A percentile compares a stretch with the other conserved stretches of the same genome.
These are phyloP conservation scores for Schizopygopsis pylzovi DNA, from an alignment of 2,797 vertebrate species.

Conservation along the genomic window DNA sequence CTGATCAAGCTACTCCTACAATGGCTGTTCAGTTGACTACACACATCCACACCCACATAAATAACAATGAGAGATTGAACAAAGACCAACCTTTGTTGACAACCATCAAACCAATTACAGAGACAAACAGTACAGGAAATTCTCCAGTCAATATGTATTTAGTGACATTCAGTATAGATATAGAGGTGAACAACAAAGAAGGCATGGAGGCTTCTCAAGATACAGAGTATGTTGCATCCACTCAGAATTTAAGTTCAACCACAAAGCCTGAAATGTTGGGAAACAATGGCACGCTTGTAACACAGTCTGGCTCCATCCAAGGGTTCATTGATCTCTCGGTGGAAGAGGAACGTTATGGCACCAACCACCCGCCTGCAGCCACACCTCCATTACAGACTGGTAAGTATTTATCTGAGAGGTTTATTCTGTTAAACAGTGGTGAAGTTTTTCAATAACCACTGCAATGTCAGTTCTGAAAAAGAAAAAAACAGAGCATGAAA, in stretches of 20 bases:
- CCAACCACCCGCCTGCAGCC: neutral
- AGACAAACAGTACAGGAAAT: neutral
- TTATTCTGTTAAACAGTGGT: neutral
- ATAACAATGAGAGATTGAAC: slow-evolving; percentile 31
- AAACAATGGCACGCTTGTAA: slow-evolving; percentile 13
- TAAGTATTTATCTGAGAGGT: neutral
- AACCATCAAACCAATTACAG: slow-evolving; percentile 6
- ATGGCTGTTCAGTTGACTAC: slow-evolving; percentile 18
- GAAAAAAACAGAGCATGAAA: neutral
- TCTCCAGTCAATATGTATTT: neutral
- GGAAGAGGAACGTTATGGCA: slow-evolving; percentile 22
- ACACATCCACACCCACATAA: neutral
- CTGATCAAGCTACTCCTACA: neutral
- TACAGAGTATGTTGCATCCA: neutral
- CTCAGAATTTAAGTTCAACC: slow-evolving; percentile 11
- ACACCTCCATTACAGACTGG: slow-evolving; percentile 15
- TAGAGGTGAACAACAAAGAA: slow-evolving; percentile 5
- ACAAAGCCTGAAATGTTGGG: slow-evolving; percentile 23
- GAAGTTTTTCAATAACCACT: neutral
- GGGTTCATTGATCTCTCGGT: slow-evolving; percentile 1
- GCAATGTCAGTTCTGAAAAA: neutral
- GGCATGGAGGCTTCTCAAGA: neutral
- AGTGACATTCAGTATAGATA: neutral
- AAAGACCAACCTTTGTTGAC: slow-evolving; percentile 35
- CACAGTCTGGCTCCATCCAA: slow-evolving; percentile 8